Evolutionary conservation across 2,797 vertebrate genomes (phyloP).

Genomic region (Toxotes lorentzi): DNA sequence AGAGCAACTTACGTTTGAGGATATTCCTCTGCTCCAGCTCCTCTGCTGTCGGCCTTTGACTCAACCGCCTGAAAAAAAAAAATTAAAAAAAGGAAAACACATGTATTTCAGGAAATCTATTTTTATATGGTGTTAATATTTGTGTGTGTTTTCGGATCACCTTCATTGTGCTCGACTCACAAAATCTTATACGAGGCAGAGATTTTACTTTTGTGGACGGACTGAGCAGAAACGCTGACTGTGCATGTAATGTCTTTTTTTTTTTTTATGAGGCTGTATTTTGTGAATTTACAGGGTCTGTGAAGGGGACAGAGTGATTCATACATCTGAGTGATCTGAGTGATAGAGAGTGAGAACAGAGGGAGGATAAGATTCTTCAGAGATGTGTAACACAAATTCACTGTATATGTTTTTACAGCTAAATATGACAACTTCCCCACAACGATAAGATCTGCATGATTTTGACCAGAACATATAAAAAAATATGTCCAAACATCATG

Average conservation of each 20-base stretch:
- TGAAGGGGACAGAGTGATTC: neutral
- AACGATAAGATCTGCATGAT: too few relatives aligned
- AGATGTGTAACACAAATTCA: neutral
- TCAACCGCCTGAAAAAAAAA: conserved; percentile 91
- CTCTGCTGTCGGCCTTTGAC: conserved; percentile 96
- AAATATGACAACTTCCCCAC: too few relatives aligned
- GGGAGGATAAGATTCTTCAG: neutral
- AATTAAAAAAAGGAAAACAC: conserved; percentile 36
- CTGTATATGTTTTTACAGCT: neutral
- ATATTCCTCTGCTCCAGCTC: conserved; percentile 99
- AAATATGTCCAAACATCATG: neutral
- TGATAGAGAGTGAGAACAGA: neutral
- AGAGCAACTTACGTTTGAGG: conserved; percentile 93
- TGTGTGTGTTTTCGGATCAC: neutral
- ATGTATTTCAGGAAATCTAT: conserved; percentile 45
- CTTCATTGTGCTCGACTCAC: neutral
- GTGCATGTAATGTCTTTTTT: neutral
- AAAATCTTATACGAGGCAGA: neutral
- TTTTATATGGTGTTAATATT: neutral
- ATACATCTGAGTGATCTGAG: conserved; percentile 1
- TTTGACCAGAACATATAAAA: too few relatives aligned
- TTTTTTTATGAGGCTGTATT: conserved; percentile 28
- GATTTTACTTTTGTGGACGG: neutral
- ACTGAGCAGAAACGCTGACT: conserved; percentile 10
- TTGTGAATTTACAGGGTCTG: conserved; percentile 15